Conservation (phyloP, 2,888 invertebrate species). For the Tinea semifulvella region DNA sequence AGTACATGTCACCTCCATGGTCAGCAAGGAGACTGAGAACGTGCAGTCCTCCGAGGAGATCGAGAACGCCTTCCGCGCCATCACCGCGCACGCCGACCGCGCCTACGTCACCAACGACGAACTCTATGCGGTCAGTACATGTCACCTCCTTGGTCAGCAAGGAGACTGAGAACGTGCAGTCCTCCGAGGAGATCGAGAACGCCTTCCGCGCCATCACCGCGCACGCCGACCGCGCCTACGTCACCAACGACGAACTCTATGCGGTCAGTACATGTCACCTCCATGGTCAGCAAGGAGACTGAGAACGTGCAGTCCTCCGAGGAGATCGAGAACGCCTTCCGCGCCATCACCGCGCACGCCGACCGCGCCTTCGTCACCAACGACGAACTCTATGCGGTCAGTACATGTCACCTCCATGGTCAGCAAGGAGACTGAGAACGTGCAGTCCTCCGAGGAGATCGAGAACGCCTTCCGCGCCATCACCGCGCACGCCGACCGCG, state of each 20-base stretch:
- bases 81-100: conserved; percentile 93
- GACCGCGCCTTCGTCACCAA: conserved; percentile 98
- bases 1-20: conserved; percentile 87
- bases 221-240: conserved; percentile 93
- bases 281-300: conserved; percentile 99
- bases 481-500: conserved; percentile 93
- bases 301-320: conserved; percentile 99
- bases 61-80: conserved; percentile 98
- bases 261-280: conserved; percentile 78
- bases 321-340: conserved; percentile 99
- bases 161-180: conserved; percentile 99
- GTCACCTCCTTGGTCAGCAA: conserved; percentile 97
- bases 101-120: conserved; percentile 99
- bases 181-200: conserved; percentile 98
- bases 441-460: conserved; percentile 98
- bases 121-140: conserved; percentile 88
- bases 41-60: conserved; percentile 99
- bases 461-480: conserved; percentile 99
- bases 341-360: conserved; percentile 94
- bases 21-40: conserved; percentile 99
- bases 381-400: conserved; percentile 97
- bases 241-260: conserved; percentile 98
- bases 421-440: conserved; percentile 99
- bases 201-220: conserved; percentile 99
- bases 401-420: conserved; percentile 89